A percentile compares a stretch with the other conserved stretches of the same genome.
Conservation (phyloP, 2,113 vertebrate genomes). For the Percopsis transmontana region DNA sequence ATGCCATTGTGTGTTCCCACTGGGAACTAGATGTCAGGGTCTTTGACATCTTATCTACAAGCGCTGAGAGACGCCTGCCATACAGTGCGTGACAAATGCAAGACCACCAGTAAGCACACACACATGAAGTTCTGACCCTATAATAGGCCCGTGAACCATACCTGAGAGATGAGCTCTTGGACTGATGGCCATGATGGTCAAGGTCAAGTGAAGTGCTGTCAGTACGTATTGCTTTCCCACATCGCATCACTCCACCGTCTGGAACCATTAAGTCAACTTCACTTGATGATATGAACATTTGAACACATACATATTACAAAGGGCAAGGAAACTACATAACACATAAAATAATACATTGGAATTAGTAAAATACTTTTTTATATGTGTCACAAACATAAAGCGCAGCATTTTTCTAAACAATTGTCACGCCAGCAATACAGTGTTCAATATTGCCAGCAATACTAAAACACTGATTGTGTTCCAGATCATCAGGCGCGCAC, state of each 20-base stretch:
- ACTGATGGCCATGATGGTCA: constrained; percentile 35
- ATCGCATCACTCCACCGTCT: constrained; percentile 39
- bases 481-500: constrained; percentile 64
- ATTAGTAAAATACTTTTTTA: too few species aligned
- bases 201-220: constrained; percentile 55
- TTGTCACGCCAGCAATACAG: constrained; percentile 10
- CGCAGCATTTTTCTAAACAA: background rate
- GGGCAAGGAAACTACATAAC: too few species aligned
- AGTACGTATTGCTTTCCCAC: constrained; percentile 41
- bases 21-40: constrained; percentile 23
- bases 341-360: too few species aligned
- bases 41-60: constrained; percentile 46
- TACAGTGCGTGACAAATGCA: constrained; percentile 34
- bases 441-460: constrained; percentile 29
- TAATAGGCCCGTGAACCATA: constrained; percentile 32
- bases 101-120: constrained; percentile 34
- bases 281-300: too few species aligned
- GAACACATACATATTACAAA: too few species aligned
- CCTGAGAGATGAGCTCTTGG: constrained; percentile 37
- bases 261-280: constrained; percentile 16
- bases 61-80: constrained; percentile 40
- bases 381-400: too few species aligned
- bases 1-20: constrained; percentile 14
- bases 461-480: constrained; percentile 56
- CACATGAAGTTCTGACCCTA: constrained; percentile 29